These are phyloP conservation scores for Ichneumoninae sp. DNA, from an alignment of 2,888 invertebrate genomes.

Conservation along the genomic window DNA sequence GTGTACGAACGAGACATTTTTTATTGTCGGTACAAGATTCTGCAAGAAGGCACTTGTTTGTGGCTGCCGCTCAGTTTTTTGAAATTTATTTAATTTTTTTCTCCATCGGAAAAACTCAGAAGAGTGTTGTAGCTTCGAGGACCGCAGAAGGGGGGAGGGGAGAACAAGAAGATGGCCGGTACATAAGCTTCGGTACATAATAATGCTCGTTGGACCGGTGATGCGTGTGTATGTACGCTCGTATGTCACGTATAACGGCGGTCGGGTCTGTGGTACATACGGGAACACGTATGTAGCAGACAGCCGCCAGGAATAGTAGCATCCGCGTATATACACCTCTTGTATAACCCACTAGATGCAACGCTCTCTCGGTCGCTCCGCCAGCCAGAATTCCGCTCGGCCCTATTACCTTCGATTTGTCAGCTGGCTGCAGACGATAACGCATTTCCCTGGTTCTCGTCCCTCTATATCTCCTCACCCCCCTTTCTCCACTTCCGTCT, in stretches of 20 bases:
- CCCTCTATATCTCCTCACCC: constrained; percentile 69
- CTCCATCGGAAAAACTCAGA: constrained; percentile 2
- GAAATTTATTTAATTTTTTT: neutral
- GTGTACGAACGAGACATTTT: no score
- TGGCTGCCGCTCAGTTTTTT: neutral
- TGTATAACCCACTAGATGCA: constrained; percentile 73
- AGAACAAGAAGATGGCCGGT: constrained; percentile 18
- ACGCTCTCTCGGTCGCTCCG: constrained; percentile 73
- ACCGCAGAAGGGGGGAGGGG: neutral
- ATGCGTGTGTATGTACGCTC: constrained; percentile 48
- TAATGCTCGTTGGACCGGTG: constrained; percentile 25
- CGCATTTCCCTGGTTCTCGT: constrained; percentile 77
- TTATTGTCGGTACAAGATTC: neutral
- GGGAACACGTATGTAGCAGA: constrained; percentile 50
- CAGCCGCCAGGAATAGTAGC: constrained; percentile 27
- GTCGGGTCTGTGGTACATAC: constrained; percentile 66
- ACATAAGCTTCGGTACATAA: constrained; percentile 49
- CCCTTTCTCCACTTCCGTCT: constrained; percentile 58
- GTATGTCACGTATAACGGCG: constrained; percentile 67
- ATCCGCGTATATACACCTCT: constrained; percentile 65
- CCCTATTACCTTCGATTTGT: constrained; percentile 82
- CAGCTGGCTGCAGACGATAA: constrained; percentile 82
- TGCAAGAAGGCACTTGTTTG: neutral
- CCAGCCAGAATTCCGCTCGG: constrained; percentile 78
- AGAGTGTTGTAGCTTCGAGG: neutral